phyloP scores from a whole-genome alignment of 2,888 invertebrate genomes.

The Caenorhabditis becei region DNA sequence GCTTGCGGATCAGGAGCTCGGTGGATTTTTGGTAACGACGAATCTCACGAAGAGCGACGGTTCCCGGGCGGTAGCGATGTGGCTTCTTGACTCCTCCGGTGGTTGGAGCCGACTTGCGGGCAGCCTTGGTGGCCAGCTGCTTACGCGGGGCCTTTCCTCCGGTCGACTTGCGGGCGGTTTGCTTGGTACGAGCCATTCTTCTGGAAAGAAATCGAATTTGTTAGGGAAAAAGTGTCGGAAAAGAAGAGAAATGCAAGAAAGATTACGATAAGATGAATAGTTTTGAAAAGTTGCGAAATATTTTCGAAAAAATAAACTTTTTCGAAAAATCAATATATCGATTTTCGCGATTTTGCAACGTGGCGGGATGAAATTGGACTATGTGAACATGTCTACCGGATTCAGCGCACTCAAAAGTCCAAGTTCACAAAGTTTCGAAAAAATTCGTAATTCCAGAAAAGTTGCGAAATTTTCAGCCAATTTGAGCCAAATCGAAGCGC shows the following conservation, averaged over 20 bases:
- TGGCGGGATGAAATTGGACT: not conserved
- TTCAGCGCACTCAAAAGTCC: not conserved
- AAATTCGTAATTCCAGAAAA: no score
- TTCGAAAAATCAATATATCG: slow-evolving; percentile 13
- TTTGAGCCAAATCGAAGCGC: not conserved
- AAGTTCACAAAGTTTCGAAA: not conserved
- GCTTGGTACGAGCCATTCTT: slow-evolving; percentile 73
- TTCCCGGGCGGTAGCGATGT: slow-evolving; percentile 95
- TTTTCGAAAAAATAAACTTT: not conserved
- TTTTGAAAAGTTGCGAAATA: not conserved
- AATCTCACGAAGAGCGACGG: slow-evolving; percentile 96
- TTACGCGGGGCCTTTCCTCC: slow-evolving; percentile 75
- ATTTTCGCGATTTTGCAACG: not conserved
- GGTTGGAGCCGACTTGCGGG: slow-evolving; percentile 52
- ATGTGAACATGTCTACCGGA: not conserved
- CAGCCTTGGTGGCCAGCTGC: slow-evolving; percentile 74
- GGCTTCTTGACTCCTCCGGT: slow-evolving; percentile 92
- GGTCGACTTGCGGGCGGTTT: slow-evolving; percentile 73
- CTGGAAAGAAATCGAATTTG: not conserved
- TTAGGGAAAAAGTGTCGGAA: no score
- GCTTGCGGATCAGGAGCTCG: slow-evolving; percentile 84
- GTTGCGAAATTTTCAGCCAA: slow-evolving; percentile 13
- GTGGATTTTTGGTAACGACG: slow-evolving; percentile 96
- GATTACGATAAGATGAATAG: not conserved
- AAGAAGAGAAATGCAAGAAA: not conserved